Conservation (phyloP, 2,113 vertebrate species). For the Chaetorhynchus papuensis region DNA sequence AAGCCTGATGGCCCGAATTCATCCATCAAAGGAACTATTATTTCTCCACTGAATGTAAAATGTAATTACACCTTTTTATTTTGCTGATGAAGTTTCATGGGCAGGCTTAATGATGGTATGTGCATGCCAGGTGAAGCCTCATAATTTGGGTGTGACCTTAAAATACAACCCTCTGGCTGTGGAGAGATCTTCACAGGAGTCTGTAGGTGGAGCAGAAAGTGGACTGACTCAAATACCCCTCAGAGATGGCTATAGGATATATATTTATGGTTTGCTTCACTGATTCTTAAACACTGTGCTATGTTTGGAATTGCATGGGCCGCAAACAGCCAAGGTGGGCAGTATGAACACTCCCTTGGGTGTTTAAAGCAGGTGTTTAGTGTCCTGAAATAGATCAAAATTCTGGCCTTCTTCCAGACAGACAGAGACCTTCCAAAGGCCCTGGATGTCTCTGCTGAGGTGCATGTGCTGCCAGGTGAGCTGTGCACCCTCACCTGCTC, state of each 20-base stretch:
- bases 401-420: background rate
- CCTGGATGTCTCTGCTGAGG: background rate
- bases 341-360: background rate
- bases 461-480: background rate
- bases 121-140: slow-evolving; percentile 46
- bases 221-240: slow-evolving; percentile 36
- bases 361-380: background rate
- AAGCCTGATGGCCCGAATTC: background rate
- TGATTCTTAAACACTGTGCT: background rate
- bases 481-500: background rate
- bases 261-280: slow-evolving; percentile 26
- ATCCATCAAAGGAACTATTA: slow-evolving; percentile 52
- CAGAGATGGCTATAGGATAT: slow-evolving; percentile 59
- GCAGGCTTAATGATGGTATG: slow-evolving; percentile 46
- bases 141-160: slow-evolving; percentile 61
- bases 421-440: background rate
- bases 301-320: background rate
- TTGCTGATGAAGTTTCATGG: slow-evolving; percentile 43
- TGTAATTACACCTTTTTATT: slow-evolving; percentile 55
- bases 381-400: background rate
- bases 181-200: slow-evolving; percentile 40
- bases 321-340: background rate
- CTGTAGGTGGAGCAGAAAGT: slow-evolving; percentile 46
- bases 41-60: slow-evolving; percentile 50
- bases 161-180: slow-evolving; percentile 63